These are phyloP conservation scores for Gortyna flavago DNA, from an alignment of 2,888 invertebrate species.

Conservation along the genomic window DNA sequence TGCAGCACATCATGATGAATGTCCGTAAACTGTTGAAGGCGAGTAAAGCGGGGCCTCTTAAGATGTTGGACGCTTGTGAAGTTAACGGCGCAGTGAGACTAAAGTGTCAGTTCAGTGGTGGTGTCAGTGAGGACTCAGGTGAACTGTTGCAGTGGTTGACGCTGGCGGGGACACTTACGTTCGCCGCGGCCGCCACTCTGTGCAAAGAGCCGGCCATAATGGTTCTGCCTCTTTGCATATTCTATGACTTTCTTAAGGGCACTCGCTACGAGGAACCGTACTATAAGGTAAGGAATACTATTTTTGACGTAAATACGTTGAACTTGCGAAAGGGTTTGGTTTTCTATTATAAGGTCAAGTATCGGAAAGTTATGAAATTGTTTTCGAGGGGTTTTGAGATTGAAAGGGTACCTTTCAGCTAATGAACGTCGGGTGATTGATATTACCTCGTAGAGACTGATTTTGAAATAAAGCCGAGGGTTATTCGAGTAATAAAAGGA, in stretches of 20 bases:
- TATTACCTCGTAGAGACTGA: slow-evolving; percentile 57
- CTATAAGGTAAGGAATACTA: slow-evolving; percentile 88
- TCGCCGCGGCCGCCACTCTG: slow-evolving; percentile 95
- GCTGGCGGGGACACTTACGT: slow-evolving; percentile 90
- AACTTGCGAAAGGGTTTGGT: slow-evolving; percentile 39
- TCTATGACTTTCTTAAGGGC: slow-evolving; percentile 94
- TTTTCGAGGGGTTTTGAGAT: slow-evolving; percentile 70
- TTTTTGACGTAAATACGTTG: slow-evolving; percentile 53
- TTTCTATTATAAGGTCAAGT: slow-evolving; percentile 68
- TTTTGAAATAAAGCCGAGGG: slow-evolving; percentile 57
- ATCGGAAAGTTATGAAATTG: slow-evolving; percentile 74
- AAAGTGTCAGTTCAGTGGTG: slow-evolving; percentile 84
- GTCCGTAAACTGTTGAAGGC: slow-evolving; percentile 84
- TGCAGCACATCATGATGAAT: slow-evolving; percentile 86
- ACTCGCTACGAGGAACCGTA: slow-evolving; percentile 86
- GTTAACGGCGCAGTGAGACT: slow-evolving; percentile 80
- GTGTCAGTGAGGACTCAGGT: slow-evolving; percentile 85
- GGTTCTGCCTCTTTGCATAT: slow-evolving; percentile 96
- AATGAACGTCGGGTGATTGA: slow-evolving; percentile 69
- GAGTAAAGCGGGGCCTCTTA: slow-evolving; percentile 83
- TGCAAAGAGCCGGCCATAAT: slow-evolving; percentile 99
- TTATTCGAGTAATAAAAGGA: slow-evolving; percentile 56
- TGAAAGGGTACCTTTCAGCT: slow-evolving; percentile 72
- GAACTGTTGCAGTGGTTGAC: slow-evolving; percentile 89
- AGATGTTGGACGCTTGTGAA: slow-evolving; percentile 82